Percentiles rank a stretch among this genome's conserved stretches.
These are phyloP conservation scores for Pantherophis vulpinus DNA, from an alignment of 2,797 vertebrate species.

Conservation along the genomic window DNA sequence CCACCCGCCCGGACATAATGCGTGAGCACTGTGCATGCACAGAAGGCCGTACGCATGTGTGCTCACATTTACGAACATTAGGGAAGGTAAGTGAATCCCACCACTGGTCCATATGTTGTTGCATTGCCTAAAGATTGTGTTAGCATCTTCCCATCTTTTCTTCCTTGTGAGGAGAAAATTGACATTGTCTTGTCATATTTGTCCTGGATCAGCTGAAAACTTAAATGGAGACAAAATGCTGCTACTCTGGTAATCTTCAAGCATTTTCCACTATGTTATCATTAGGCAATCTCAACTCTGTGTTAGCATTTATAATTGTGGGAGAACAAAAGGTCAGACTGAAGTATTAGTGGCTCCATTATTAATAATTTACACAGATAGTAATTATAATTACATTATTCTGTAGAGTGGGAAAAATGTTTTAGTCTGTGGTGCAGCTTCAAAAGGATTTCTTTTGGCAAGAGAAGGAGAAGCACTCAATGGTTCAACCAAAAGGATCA, in stretches of 20 bases:
- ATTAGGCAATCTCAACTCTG: not conserved
- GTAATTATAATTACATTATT: conserved; percentile 10
- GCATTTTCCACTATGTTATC: not conserved
- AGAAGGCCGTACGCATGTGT: too few species aligned
- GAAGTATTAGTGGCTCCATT: conserved; percentile 32
- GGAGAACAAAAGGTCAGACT: conserved; percentile 48
- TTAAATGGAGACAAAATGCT: not conserved
- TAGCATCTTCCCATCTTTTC: not conserved
- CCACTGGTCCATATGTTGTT: not conserved
- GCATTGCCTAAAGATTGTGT: not conserved
- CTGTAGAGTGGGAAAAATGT: not conserved
- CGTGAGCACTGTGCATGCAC: too few species aligned
- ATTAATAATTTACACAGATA: conserved; percentile 49
- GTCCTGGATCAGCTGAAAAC: not conserved
- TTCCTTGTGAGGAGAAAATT: not conserved
- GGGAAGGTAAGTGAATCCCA: too few species aligned
- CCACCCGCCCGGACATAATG: too few species aligned
- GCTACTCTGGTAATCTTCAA: not conserved
- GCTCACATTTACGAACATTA: too few species aligned
- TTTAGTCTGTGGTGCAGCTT: not conserved
- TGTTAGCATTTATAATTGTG: conserved; percentile 14
- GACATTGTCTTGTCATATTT: not conserved
- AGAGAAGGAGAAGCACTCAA: too few species aligned
- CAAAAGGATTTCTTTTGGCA: not conserved
- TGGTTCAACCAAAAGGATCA: not conserved